phyloP scores from a whole-genome alignment of 2,797 vertebrate species.

The Fundulus diaphanus region DNA sequence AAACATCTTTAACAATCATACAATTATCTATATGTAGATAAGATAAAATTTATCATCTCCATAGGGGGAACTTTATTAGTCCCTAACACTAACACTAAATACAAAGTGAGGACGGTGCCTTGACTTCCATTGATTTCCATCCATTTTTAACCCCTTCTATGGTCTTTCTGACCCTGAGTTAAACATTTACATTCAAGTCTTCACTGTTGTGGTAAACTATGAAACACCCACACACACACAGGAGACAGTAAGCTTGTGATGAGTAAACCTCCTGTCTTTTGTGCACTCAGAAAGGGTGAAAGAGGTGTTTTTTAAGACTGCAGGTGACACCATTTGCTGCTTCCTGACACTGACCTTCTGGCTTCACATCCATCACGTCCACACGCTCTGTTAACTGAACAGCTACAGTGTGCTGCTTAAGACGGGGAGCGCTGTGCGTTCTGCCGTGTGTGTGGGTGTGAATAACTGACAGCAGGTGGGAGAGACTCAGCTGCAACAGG shows the following conservation, averaged over 20 bases:
- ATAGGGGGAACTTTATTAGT: too few relatives aligned
- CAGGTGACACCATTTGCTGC: slow-evolving; percentile 32
- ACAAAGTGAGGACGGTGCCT: too few relatives aligned
- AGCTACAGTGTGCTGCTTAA: background rate
- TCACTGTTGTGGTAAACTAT: too few relatives aligned
- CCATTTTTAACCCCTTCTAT: too few relatives aligned
- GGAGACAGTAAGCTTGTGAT: slow-evolving; percentile 16
- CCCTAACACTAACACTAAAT: too few relatives aligned
- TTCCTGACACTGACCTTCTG: slow-evolving; percentile 40
- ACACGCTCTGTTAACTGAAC: background rate
- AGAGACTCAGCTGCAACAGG: slow-evolving; percentile 37
- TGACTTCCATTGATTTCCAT: too few relatives aligned
- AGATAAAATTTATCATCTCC: too few relatives aligned
- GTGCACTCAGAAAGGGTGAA: slow-evolving; percentile 16
- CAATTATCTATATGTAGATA: too few relatives aligned
- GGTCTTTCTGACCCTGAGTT: too few relatives aligned
- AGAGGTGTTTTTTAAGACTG: slow-evolving; percentile 9
- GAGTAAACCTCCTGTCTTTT: slow-evolving; percentile 20
- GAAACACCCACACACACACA: background rate
- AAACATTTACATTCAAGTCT: too few relatives aligned
- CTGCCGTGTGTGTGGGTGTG: slow-evolving; percentile 46
- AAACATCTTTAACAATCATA: too few relatives aligned
- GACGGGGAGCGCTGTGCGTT: background rate
- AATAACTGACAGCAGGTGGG: slow-evolving; percentile 51
- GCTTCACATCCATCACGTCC: slow-evolving; percentile 4